Evolutionary conservation across 2,113 vertebrate species (phyloP).

Genomic region (Illadopsis cleaveri): DNA sequence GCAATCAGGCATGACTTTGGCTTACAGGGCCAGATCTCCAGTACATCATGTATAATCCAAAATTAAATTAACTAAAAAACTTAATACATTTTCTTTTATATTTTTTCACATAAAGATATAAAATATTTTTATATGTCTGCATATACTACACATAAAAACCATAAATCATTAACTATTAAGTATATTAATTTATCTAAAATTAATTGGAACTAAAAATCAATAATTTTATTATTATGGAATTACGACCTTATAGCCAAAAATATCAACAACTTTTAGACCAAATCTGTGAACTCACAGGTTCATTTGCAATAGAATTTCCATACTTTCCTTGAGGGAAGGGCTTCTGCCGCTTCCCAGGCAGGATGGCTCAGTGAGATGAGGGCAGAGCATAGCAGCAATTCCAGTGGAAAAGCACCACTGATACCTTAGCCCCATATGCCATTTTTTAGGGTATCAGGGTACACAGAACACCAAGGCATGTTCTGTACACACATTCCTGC

Average conservation of each 20-base stretch:
- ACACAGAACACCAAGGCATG: neutral
- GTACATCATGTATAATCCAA: neutral
- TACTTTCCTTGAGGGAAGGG: neutral
- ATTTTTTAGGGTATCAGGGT: neutral
- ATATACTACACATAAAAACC: neutral
- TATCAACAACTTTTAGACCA: neutral
- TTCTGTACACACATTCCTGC: neutral
- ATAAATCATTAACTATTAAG: neutral
- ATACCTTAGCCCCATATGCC: neutral
- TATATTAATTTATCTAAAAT: neutral
- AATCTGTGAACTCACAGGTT: neutral
- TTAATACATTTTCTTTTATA: neutral
- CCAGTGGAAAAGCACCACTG: neutral
- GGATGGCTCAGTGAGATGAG: neutral
- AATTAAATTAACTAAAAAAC: neutral
- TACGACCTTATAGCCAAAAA: neutral
- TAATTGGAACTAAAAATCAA: neutral
- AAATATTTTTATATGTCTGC: neutral
- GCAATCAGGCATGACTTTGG: neutral
- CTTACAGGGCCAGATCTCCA: neutral
- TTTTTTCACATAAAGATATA: neutral
- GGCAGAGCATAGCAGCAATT: neutral
- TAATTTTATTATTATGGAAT: neutral
- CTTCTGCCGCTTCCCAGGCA: neutral
- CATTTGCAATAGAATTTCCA: neutral